A percentile compares a stretch with the other conserved stretches of the same genome.
Evolutionary conservation across 1,140 invertebrate species (phyloP).

Genomic region (Penaeus indicus): DNA sequence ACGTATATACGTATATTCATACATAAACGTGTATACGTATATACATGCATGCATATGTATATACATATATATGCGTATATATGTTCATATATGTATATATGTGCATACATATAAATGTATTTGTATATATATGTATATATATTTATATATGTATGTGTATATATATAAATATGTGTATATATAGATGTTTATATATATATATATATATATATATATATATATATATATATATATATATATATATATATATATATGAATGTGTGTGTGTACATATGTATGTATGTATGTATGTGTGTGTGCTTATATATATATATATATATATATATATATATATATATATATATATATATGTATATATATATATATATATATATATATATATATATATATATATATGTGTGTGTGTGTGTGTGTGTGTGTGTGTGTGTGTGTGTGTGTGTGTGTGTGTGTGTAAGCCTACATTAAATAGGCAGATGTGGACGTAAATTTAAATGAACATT

Average conservation of each 20-base stretch:
- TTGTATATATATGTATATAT: background rate
- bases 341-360: too few relatives aligned
- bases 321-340: too few relatives aligned
- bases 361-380: background rate
- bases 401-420: background rate
- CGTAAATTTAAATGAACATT: too few relatives aligned
- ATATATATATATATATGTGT: background rate
- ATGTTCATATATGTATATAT: background rate
- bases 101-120: background rate
- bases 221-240: conserved; percentile 20
- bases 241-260: background rate
- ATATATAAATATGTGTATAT: background rate
- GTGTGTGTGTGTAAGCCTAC: background rate
- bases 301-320: background rate
- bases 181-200: background rate
- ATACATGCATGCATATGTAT: background rate
- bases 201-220: conserved; percentile 15
- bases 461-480: too few relatives aligned
- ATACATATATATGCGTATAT: conserved; percentile 1
- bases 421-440: background rate
- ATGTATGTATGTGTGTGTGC: background rate
- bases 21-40: background rate
- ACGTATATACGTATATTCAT: background rate
- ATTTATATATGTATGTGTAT: background rate
- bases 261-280: background rate